Evolutionary conservation across 2,888 invertebrate genomes (phyloP).

Genomic region (Tachina lurida): DNA sequence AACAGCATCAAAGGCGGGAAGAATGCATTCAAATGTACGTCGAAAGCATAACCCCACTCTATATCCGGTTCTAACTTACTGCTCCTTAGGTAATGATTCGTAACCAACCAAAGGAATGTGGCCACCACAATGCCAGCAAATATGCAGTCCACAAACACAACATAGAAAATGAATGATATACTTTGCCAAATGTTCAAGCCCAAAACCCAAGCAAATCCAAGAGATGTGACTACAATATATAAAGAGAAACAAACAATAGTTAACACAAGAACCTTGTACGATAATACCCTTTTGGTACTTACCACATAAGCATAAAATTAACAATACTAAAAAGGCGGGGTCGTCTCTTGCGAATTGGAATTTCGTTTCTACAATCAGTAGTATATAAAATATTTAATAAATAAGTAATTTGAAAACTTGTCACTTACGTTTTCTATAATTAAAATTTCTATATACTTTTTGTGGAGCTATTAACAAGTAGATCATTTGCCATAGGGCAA

Average conservation of each 20-base stretch:
- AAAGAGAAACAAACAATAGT: conserved; percentile 1
- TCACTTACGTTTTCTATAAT: conserved; percentile 96
- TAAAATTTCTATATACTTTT: conserved; percentile 98
- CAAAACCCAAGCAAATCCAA: conserved; percentile 92
- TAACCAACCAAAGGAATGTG: conserved; percentile 92
- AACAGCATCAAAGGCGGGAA: conserved; percentile 97
- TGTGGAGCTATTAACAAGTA: conserved; percentile 97
- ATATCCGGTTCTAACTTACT: conserved; percentile 84
- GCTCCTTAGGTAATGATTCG: conserved; percentile 81
- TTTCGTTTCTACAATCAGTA: conserved; percentile 91
- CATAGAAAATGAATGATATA: conserved; percentile 93
- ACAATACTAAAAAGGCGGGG: conserved; percentile 97
- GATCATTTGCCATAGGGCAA: conserved; percentile 99
- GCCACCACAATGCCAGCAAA: conserved; percentile 93
- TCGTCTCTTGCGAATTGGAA: conserved; percentile 99
- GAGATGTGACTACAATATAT: conserved; percentile 89
- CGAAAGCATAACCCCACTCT: conserved; percentile 99
- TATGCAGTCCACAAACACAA: conserved; percentile 97
- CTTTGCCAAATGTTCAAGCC: conserved; percentile 88
- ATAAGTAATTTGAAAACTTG: not conserved
- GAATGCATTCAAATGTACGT: conserved; percentile 99
- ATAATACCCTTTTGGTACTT: conserved; percentile 73
- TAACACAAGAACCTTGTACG: not conserved
- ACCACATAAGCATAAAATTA: conserved; percentile 92
- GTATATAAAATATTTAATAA: not conserved